Base-by-base conservation (phyloP, 1,140 invertebrate species). In the Penaeus chinensis region DNA sequence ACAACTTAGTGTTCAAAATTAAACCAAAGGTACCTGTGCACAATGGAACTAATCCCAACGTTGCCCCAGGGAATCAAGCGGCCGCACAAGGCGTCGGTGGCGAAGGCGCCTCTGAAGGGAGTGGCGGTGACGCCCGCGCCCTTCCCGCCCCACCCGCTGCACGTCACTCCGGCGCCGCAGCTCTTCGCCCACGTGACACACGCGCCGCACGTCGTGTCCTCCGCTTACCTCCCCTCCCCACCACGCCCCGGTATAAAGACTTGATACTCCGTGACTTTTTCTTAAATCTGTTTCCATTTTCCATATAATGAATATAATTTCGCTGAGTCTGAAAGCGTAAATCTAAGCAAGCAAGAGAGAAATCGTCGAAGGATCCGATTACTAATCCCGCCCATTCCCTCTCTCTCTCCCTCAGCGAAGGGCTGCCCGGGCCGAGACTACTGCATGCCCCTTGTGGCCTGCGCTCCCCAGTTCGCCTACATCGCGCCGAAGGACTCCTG, bases 371-470 rank as follows among this genome's bases (percentile, higher is more conserved):
- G 16, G 11, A 54, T 54, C 5, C 10, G 22, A 37, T n/a, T 1
- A 10, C 10, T 27, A 74, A 32, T 74, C 27, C n/a, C 1, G 18
- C 24, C 2, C n/a, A 74, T 11, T 10, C 42, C 27, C 71, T 3
- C 7, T 3, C 11, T 0, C 24, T 20, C 22, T 37, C 42, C 10
- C 20, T 54, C 54, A 3, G 8, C 18, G 24, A 37, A 84, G 71
- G 61, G 27, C 32, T 87, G 86, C 61, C 86, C 86, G 10, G 27
- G 32, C 0, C 37, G 24, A 37, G 22, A 77, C 32, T 13, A 42
- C 37, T 87, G 86, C 71, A 42, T 87, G 71, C 86, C 86, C 3
- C 86, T 87, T 8, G 86, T 87, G 54, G 16, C 22, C 0, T 87
- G 86, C 61, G 66, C 86, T 54, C 86, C 86, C 22, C 82, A 62